Evolutionary conservation across 1,140 invertebrate genomes (phyloP), one percentile per base, ranked within the genome.

Genomic region (Stenopsyche tienmushanensis): DNA sequence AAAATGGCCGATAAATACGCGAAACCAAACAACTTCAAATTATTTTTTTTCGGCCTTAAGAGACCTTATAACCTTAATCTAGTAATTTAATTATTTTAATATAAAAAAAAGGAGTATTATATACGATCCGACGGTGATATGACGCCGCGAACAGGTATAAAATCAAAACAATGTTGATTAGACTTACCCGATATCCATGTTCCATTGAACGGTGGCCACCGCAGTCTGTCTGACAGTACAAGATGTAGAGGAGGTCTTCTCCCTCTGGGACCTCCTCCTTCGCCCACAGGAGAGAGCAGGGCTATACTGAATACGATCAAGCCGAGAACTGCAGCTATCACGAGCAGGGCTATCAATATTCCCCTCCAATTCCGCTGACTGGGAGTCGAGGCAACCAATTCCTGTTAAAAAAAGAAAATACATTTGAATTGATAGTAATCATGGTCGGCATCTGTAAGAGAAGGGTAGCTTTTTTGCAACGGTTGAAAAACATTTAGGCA

Each of bases 361-460:
- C 93, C 93, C 24, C 90, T 85, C 92, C 93, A 96, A 81, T 96
- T 96, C 42, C 90, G 81, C 72, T 91, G 86, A 62, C 85, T 90
- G n/a, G 90, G 88, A 15, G 89, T 89, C 18, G 87, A 84, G 15
- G 88, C 88, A 57, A 91, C 90, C 72, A 93, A 75, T 76, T 94
- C 91, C 91, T 92, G 80, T 13, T 77, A 80, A 66, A 58, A 13
- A 10, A 45, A 3, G 8, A 50, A 50, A 50, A 50, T n/a, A n/a
- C n/a, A n/a, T n/a, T n/a, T n/a, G n/a, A n/a, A n/a, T n/a, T n/a
- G n/a, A n/a, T n/a, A n/a, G n/a, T n/a, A n/a, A n/a, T n/a, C n/a
- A n/a, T n/a, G n/a, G n/a, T n/a, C 42, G 7, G 42, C 3, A n/a
- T 8, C 10, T 45, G 42, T 45, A 17, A 8, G 3, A n/a, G 7